Base-by-base conservation (phyloP, 2,888 invertebrate species). In the Ornithoptera alexandrae region DNA sequence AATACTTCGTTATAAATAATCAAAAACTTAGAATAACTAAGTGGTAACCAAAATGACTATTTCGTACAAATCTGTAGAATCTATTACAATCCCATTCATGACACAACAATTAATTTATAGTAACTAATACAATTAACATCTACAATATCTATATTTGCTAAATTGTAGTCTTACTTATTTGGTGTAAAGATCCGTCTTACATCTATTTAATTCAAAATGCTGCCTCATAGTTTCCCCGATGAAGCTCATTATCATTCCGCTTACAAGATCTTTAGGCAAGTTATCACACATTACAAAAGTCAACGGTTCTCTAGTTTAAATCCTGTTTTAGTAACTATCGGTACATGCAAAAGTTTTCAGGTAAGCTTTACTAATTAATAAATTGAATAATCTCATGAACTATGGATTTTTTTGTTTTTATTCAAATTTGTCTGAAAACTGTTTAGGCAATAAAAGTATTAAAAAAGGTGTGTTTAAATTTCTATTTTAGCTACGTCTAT, bases 101-200 rank as follows among this genome's bases (percentile, higher is more conserved):
- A 81, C 77, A 88, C 85, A 85, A 86, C 83, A 85, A 82, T 80
- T 74, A 78, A 78, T 80, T 46, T 77, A 60, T 62, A 75, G 73
- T 75, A 72, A 68, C 77, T 77, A 81, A 82, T 86, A 85, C 83
- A 84, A 82, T 81, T 86, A 88, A 87, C 89, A 86, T 85, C 86
- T 90, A 90, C 76, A 76, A 79, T 87, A 85, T 82, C 86, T 89
- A 89, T 84, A 83, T 74, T 83, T 75, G 75, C 87, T 90, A 89
- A 84, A 78, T 83, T 81, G 80, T 87, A 88, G 81, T 87, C 92
- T 91, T 91, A 91, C 83, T 85, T 89, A 91, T 84, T 92, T 92
- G 92, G 92, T 92, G 92, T 92, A 92, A 92, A 92, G 89, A 89
- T 88, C 90, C 89, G 79, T 84, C 87, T 90, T 91, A 90, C 74